phyloP scores from a whole-genome alignment of 2,113 vertebrate genomes.

The Plecturocebus donacophilus region DNA sequence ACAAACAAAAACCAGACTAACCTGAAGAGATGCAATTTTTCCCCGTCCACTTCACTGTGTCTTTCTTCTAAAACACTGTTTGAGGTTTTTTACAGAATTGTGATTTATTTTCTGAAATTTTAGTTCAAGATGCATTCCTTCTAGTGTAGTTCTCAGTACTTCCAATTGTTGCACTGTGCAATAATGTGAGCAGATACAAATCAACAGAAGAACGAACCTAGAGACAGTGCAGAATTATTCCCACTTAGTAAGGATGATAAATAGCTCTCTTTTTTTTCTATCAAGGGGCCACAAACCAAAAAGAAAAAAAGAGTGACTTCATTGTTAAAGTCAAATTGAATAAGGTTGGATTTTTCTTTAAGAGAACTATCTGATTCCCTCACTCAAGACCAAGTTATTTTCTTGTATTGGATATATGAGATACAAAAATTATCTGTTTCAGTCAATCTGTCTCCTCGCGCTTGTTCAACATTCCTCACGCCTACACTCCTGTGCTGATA shows the following conservation, averaged over 20 bases:
- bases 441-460: background rate
- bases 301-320: background rate
- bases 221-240: background rate
- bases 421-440: background rate
- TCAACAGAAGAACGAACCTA: background rate
- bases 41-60: background rate
- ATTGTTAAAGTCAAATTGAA: background rate
- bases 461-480: background rate
- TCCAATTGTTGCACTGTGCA: background rate
- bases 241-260: background rate
- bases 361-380: background rate
- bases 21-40: background rate
- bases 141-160: background rate
- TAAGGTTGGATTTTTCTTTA: background rate
- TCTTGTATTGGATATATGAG: background rate
- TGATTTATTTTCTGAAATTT: constrained; percentile 31
- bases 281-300: background rate
- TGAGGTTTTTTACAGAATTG: background rate
- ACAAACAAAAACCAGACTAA: background rate
- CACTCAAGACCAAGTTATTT: background rate
- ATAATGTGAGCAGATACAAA: background rate
- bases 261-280: background rate
- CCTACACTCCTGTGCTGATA: background rate
- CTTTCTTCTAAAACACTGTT: background rate
- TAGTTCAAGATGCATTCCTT: background rate